phyloP scores from a whole-genome alignment of 2,797 vertebrate species.

The Sebastes vulpes region DNA sequence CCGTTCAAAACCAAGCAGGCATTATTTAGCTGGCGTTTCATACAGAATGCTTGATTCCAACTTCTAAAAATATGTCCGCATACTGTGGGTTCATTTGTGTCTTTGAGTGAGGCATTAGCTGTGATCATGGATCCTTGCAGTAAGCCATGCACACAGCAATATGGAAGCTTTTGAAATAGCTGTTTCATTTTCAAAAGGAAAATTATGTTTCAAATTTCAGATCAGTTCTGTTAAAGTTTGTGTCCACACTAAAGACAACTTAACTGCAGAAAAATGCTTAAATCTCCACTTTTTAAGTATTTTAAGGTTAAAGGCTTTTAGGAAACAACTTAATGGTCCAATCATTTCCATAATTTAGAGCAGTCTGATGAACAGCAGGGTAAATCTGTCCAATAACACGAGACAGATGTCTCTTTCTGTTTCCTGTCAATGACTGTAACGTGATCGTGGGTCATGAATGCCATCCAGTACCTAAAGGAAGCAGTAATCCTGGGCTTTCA shows the following conservation, averaged over 20 bases:
- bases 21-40: neutral
- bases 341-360: neutral
- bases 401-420: neutral
- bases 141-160: no score
- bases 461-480: neutral
- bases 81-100: neutral
- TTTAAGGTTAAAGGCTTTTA: neutral
- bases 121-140: neutral
- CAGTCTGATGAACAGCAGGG: neutral
- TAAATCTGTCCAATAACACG: constrained; percentile 1
- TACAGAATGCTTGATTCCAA: neutral
- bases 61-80: neutral
- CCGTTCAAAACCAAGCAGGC: neutral
- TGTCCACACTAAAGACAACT: neutral
- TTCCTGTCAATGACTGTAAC: neutral
- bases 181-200: neutral
- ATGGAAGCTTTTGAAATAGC: neutral
- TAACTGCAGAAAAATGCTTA: neutral
- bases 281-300: neutral
- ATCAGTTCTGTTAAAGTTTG: neutral
- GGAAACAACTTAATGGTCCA: constrained; percentile 1
- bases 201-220: neutral
- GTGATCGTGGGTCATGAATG: neutral
- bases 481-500: neutral
- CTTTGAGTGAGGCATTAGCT: neutral